Conservation (phyloP, 1,140 invertebrate genomes). For the Tachypleus tridentatus region DNA sequence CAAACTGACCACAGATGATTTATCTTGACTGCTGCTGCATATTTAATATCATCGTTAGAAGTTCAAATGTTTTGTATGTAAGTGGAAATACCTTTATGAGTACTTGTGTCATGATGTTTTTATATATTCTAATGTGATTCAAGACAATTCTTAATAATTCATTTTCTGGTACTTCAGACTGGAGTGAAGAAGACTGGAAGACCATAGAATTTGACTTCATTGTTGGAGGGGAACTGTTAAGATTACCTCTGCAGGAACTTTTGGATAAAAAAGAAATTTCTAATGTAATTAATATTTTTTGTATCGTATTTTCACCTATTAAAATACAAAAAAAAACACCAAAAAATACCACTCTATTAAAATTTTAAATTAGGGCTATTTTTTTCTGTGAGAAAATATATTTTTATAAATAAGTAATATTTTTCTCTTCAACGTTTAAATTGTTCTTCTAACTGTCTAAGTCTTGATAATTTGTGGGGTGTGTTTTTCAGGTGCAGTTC, state of each 20-base stretch:
- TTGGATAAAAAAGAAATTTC: constrained; percentile 32
- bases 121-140: too few relatives aligned
- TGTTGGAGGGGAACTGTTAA: constrained; percentile 63
- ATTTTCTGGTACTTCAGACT: constrained; percentile 19
- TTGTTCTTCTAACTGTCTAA: too few relatives aligned
- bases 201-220: constrained; percentile 77
- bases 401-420: too few relatives aligned
- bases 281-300: constrained; percentile 25
- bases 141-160: background rate
- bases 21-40: background rate
- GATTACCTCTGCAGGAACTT: constrained; percentile 42
- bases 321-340: background rate
- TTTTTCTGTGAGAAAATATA: too few relatives aligned
- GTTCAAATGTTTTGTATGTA: background rate
- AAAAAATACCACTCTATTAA: too few relatives aligned
- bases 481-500: too few relatives aligned
- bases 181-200: constrained; percentile 28
- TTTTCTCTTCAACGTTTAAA: too few relatives aligned
- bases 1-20: too few relatives aligned
- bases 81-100: background rate
- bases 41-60: constrained; percentile 10
- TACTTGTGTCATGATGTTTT: background rate
- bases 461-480: too few relatives aligned
- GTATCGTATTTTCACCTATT: constrained; percentile 1
- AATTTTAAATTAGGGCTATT: too few relatives aligned